Evolutionary conservation across 1,140 invertebrate species (phyloP).

Genomic region (Drosophila tani): DNA sequence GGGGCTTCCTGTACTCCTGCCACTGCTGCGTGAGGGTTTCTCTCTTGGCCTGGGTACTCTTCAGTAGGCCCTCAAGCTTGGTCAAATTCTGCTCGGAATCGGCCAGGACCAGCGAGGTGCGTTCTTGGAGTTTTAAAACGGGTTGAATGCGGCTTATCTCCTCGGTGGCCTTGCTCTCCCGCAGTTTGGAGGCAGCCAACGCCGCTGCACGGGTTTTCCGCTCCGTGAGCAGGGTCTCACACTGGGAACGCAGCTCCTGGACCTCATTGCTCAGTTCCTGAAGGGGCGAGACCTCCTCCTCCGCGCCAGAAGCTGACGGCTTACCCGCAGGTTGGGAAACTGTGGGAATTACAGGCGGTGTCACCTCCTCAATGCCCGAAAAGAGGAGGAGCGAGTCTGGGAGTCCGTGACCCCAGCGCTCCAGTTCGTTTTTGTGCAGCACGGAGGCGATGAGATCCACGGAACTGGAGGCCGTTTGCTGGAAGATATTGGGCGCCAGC

Average conservation of each 20-base stretch:
- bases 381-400: conserved; percentile 17
- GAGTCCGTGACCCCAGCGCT: conserved; percentile 52
- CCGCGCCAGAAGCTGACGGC: background rate
- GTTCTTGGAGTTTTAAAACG: conserved; percentile 70
- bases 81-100: conserved; percentile 70
- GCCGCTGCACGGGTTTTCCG: conserved; percentile 48
- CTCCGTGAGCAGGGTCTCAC: conserved; percentile 57
- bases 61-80: conserved; percentile 72
- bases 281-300: conserved; percentile 19
- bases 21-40: conserved; percentile 79
- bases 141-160: conserved; percentile 56
- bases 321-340: background rate
- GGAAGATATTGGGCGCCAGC: conserved; percentile 77
- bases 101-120: conserved; percentile 72
- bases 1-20: conserved; percentile 73
- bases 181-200: conserved; percentile 29
- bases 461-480: conserved; percentile 67
- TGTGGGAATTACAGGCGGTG: conserved; percentile 7
- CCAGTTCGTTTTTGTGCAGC: conserved; percentile 80
- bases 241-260: conserved; percentile 63
- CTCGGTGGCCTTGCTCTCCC: conserved; percentile 30
- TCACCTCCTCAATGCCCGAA: conserved; percentile 22
- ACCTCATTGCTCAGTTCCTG: conserved; percentile 64
- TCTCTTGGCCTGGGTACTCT: conserved; percentile 58
- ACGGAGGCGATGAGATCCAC: conserved; percentile 79